Evolutionary conservation across 2,888 invertebrate genomes (phyloP).

Genomic region (Beris chalybata): DNA sequence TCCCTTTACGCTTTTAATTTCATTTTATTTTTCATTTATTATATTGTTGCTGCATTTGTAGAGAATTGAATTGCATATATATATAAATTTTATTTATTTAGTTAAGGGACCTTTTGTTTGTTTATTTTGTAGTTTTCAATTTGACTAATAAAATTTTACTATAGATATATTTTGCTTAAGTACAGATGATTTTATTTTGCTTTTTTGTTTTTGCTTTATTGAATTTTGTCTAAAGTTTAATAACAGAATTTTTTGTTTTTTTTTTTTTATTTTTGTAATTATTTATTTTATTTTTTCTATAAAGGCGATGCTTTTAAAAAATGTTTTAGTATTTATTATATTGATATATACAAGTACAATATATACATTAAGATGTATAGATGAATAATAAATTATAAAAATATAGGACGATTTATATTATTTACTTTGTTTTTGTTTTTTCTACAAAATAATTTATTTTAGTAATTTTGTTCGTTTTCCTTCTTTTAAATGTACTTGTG

Average conservation of each 20-base stretch:
- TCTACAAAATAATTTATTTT: conserved; percentile 17
- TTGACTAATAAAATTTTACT: conserved; percentile 39
- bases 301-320: conserved; percentile 39
- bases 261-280: conserved; percentile 32
- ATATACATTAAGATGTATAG: conserved; percentile 33
- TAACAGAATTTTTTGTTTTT: conserved; percentile 25
- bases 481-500: conserved; percentile 18
- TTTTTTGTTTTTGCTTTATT: conserved; percentile 4
- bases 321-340: conserved; percentile 34
- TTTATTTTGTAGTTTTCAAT: conserved; percentile 29
- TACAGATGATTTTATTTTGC: conserved; percentile 4
- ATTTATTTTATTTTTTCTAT: conserved; percentile 34
- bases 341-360: conserved; percentile 36
- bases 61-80: conserved; percentile 29
- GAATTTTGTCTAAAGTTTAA: not conserved
- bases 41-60: not conserved
- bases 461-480: conserved; percentile 17
- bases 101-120: conserved; percentile 24
- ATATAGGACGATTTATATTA: conserved; percentile 37
- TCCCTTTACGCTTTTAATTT: not conserved
- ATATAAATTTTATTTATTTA: conserved; percentile 34
- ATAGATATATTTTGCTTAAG: conserved; percentile 22
- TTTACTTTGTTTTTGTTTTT: conserved; percentile 26
- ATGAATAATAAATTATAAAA: conserved; percentile 39
- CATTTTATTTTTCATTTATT: conserved; percentile 9